Evolutionary conservation across 2,888 invertebrate species (phyloP).

Genomic region (Yponomeuta evonymella): DNA sequence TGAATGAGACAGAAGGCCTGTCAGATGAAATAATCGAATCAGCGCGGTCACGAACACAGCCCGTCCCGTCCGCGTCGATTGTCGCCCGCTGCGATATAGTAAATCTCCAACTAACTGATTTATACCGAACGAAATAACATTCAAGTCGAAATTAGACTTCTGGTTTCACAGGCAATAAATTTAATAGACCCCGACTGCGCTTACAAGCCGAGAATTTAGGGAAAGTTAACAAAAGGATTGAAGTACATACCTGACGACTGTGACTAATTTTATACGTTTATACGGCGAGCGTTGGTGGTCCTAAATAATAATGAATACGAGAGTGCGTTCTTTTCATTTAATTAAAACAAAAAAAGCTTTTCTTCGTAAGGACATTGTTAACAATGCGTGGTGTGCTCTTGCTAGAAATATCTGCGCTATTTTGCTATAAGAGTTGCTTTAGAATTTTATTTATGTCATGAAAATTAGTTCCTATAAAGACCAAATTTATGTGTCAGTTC

Average conservation of each 20-base stretch:
- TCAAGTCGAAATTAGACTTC: conserved; percentile 49
- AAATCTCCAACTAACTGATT: conserved; percentile 32
- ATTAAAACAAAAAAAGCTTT: neutral
- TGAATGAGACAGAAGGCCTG: neutral
- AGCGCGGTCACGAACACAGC: neutral
- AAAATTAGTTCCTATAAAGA: no score
- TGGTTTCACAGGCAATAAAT: conserved; percentile 57
- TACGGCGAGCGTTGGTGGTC: conserved; percentile 10
- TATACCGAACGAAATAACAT: conserved; percentile 42
- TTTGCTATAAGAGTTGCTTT: neutral
- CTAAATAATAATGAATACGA: neutral
- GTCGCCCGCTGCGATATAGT: conserved; percentile 21
- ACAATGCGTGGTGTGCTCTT: no score
- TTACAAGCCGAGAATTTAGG: conserved; percentile 33
- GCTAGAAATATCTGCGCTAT: neutral
- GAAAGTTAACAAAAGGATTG: conserved; percentile 15
- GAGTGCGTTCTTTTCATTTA: neutral
- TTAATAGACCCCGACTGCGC: conserved; percentile 46
- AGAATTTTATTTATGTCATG: no score
- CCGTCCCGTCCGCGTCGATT: conserved; percentile 7
- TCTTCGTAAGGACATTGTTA: neutral
- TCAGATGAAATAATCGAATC: conserved; percentile 3
- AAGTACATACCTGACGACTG: conserved; percentile 7
- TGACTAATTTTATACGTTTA: conserved; percentile 12
- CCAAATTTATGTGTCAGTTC: no score